These are phyloP conservation scores for Drosophila tropicalis DNA, from an alignment of 1,140 invertebrate genomes.

Conservation along the genomic window DNA sequence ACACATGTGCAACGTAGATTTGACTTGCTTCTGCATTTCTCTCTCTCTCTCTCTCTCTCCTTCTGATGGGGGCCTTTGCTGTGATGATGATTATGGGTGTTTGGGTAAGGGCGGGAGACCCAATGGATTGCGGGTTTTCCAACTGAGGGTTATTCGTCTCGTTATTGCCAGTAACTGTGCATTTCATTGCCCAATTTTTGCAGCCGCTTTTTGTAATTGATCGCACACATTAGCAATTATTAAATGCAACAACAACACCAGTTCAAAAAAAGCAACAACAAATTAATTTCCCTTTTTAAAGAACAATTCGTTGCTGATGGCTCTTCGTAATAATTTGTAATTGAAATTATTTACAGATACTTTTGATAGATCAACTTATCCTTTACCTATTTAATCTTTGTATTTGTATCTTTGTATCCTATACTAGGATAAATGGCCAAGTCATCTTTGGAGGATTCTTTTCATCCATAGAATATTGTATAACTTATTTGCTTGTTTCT, in stretches of 20 bases:
- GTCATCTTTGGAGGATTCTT: no score
- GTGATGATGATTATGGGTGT: not conserved
- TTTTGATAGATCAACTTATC: no score
- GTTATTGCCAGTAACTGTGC: conserved; percentile 70
- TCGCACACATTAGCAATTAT: conserved; percentile 52
- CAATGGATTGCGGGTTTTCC: conserved; percentile 1
- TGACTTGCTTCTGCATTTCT: conserved; percentile 4
- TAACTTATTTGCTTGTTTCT: no score
- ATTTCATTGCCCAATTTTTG: conserved; percentile 54
- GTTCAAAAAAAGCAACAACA: not conserved
- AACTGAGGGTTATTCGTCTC: conserved; percentile 31
- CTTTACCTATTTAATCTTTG: no score
- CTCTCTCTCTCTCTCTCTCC: not conserved
- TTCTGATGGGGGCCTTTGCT: not conserved
- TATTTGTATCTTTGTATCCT: no score
- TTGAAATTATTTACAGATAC: no score
- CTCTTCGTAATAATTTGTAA: no score
- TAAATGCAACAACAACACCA: conserved; percentile 12
- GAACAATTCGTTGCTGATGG: no score
- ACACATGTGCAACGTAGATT: conserved; percentile 47
- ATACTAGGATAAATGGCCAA: no score
- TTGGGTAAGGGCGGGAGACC: not conserved
- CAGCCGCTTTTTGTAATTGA: conserved; percentile 53
- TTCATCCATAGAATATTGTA: no score
- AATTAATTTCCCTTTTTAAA: not conserved